Conservation (phyloP, 2,113 vertebrate species). For the Girardinichthys multiradiatus region DNA sequence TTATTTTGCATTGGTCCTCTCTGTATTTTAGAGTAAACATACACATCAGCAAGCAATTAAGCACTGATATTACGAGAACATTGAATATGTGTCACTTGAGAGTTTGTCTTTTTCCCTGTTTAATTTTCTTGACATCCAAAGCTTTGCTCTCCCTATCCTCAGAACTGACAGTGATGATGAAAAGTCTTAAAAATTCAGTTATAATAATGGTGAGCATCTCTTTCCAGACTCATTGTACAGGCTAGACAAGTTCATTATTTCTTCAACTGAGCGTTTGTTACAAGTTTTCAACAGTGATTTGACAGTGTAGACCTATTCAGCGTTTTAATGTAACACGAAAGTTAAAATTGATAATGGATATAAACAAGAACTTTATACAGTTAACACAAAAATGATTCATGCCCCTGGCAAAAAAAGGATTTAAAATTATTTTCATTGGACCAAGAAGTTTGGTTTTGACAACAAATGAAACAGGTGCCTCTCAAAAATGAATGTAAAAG, state of each 20-base stretch:
- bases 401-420: too few relatives aligned
- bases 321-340: not conserved
- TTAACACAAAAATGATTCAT: too few relatives aligned
- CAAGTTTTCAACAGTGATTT: not conserved
- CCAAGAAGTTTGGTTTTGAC: too few relatives aligned
- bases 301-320: not conserved
- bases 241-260: not conserved
- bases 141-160: not conserved
- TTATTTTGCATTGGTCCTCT: slow-evolving; percentile 59
- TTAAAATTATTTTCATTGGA: too few relatives aligned
- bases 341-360: not conserved
- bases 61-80: slow-evolving; percentile 9
- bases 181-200: not conserved
- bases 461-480: too few relatives aligned
- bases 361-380: too few relatives aligned
- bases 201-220: not conserved
- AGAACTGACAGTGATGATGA: slow-evolving; percentile 2
- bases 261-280: not conserved
- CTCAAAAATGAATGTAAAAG: too few relatives aligned
- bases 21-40: slow-evolving; percentile 50
- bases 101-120: slow-evolving; percentile 3
- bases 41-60: slow-evolving; percentile 39
- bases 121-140: slow-evolving; percentile 4
- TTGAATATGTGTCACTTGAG: slow-evolving; percentile 5
- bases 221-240: not conserved